Evolutionary conservation across 1,140 invertebrate species (phyloP).

Genomic region (Microplitis mediator): DNA sequence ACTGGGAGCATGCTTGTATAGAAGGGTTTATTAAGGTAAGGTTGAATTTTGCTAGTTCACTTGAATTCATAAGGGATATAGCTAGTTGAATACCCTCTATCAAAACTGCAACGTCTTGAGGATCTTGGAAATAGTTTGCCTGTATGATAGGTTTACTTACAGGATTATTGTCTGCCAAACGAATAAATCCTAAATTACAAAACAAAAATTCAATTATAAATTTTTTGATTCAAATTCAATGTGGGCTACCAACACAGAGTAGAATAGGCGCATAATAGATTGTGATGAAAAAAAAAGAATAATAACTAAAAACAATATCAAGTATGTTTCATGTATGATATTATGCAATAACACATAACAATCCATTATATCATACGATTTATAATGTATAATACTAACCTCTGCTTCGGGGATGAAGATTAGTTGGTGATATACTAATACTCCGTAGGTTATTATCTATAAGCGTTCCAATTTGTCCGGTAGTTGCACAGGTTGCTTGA

Average conservation of each 20-base stretch:
- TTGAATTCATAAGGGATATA: constrained; percentile 55
- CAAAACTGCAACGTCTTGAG: constrained; percentile 55
- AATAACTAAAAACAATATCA: too few species aligned
- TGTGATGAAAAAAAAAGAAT: too few species aligned
- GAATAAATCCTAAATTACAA: constrained; percentile 44
- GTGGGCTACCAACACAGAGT: too few species aligned
- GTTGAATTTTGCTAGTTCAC: constrained; percentile 58
- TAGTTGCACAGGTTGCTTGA: constrained; percentile 66
- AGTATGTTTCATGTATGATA: too few species aligned
- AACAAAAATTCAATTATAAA: not conserved
- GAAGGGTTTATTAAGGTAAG: constrained; percentile 56
- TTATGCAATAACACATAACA: too few species aligned
- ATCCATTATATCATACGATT: too few species aligned
- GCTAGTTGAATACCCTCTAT: constrained; percentile 61
- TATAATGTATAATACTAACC: constrained; percentile 45
- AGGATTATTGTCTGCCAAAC: constrained; percentile 64
- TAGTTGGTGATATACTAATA: constrained; percentile 58
- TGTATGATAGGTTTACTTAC: constrained; percentile 65
- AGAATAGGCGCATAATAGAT: too few species aligned
- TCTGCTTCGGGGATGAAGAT: constrained; percentile 63
- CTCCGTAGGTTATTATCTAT: constrained; percentile 67
- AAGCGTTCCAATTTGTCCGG: constrained; percentile 59
- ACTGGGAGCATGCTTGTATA: constrained; percentile 63
- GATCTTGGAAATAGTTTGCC: constrained; percentile 65
- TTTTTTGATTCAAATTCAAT: too few species aligned